Conservation (phyloP, 2,113 vertebrate genomes). For the Microtus pennsylvanicus region DNA sequence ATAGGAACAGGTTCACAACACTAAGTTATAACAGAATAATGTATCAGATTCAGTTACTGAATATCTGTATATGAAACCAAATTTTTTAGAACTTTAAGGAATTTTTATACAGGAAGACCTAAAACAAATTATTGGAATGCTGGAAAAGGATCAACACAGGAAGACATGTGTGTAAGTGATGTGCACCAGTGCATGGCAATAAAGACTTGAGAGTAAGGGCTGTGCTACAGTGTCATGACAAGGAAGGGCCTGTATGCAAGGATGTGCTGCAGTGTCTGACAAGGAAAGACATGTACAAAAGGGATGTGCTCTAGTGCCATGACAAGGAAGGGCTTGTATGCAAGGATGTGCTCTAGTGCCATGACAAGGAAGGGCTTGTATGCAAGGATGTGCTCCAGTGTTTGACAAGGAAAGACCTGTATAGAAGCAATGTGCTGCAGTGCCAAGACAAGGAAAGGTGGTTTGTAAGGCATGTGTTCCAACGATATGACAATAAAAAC, state of each 20-base stretch:
- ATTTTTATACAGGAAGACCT: not conserved
- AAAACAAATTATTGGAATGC: not conserved
- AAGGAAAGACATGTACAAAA: not conserved
- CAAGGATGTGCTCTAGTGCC: not conserved
- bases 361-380: too few species aligned
- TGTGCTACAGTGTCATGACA: not conserved
- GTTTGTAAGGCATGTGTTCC: too few species aligned
- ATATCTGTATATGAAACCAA: not conserved
- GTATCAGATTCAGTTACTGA: not conserved
- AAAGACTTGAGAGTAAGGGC: not conserved
- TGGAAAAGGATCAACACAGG: not conserved
- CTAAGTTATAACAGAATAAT: not conserved
- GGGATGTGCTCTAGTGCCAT: not conserved
- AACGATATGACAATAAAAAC: not conserved
- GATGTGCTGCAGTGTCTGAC: not conserved
- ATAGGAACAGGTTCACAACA: constrained; percentile 3
- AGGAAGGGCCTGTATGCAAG: not conserved
- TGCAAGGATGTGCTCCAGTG: too few species aligned
- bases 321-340: too few species aligned
- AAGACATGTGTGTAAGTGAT: not conserved
- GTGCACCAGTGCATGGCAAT: not conserved
- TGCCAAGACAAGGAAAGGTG: too few species aligned
- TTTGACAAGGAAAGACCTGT: too few species aligned
- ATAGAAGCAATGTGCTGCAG: too few species aligned
- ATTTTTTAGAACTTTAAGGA: not conserved